Evolutionary conservation across 2,797 vertebrate genomes (phyloP).

Genomic region (Sebastes hubbsi): DNA sequence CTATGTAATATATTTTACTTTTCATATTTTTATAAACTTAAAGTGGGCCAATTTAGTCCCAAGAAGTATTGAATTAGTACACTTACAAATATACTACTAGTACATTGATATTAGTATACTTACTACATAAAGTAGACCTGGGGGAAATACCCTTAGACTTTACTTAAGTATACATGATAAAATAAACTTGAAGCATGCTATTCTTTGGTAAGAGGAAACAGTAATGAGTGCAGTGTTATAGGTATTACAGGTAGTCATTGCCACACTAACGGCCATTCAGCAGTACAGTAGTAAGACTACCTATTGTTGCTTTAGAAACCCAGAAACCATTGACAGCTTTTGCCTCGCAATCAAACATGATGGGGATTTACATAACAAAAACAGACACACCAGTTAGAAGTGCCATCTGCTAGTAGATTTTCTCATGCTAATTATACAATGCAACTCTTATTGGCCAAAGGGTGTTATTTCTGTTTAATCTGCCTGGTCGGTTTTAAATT

Average conservation of each 20-base stretch:
- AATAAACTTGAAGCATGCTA: too few relatives aligned
- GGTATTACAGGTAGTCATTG: not conserved
- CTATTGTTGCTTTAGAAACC: not conserved
- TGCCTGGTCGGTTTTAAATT: conserved; percentile 4
- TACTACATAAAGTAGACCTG: too few relatives aligned
- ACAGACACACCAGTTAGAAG: not conserved
- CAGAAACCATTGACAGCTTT: not conserved
- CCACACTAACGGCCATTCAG: not conserved
- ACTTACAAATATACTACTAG: too few relatives aligned
- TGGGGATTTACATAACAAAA: conserved; percentile 4
- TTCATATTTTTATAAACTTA: too few relatives aligned
- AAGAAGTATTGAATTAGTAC: too few relatives aligned
- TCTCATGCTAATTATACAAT: not conserved
- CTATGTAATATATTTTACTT: too few relatives aligned
- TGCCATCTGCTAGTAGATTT: not conserved
- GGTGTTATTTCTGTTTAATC: conserved; percentile 16
- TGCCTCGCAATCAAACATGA: not conserved
- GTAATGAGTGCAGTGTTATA: too few relatives aligned
- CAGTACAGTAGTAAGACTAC: not conserved
- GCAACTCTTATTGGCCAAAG: not conserved
- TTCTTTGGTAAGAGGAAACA: too few relatives aligned
- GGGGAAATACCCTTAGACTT: too few relatives aligned
- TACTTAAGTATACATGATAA: too few relatives aligned
- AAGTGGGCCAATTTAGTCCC: too few relatives aligned
- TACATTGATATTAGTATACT: too few relatives aligned